Conservation (phyloP, 2,113 vertebrate genomes). For the Pyrgilauda ruficollis region DNA sequence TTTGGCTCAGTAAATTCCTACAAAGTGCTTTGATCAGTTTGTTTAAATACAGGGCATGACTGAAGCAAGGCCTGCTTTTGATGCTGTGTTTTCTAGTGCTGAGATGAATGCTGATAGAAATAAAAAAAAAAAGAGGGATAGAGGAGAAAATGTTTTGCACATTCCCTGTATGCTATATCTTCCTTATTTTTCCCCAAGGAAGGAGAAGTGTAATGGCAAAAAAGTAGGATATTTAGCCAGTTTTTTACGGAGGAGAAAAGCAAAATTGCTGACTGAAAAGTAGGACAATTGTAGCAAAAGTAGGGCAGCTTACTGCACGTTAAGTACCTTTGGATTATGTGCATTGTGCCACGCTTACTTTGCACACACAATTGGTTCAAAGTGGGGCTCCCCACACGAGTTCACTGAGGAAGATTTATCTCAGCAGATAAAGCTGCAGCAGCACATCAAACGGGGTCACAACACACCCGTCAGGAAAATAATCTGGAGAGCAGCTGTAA, state of each 20-base stretch:
- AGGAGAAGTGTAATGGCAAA: neutral
- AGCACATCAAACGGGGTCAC: neutral
- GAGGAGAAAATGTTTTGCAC: neutral
- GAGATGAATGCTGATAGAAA: neutral
- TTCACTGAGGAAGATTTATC: neutral
- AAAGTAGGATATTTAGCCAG: neutral
- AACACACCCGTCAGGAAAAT: neutral
- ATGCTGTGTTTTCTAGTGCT: neutral
- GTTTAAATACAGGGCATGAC: neutral
- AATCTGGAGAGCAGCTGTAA: neutral
- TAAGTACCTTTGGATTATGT: slow-evolving; percentile 16
- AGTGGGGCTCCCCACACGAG: neutral
- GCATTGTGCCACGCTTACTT: neutral
- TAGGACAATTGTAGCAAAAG: slow-evolving; percentile 5
- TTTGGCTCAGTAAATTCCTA: neutral
- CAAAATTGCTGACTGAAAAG: slow-evolving; percentile 2
- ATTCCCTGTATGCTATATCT: neutral
- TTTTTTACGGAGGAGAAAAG: neutral
- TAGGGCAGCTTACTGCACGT: slow-evolving; percentile 8
- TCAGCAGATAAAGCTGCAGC: neutral
- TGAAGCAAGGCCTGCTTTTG: neutral
- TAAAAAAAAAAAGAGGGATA: neutral
- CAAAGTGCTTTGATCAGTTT: neutral
- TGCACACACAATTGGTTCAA: neutral
- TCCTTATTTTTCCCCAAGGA: neutral